A percentile compares a stretch with the other conserved stretches of the same genome.
These are phyloP conservation scores for Ctenopoma kingsleyae DNA, from an alignment of 2,797 vertebrate species.

Conservation along the genomic window DNA sequence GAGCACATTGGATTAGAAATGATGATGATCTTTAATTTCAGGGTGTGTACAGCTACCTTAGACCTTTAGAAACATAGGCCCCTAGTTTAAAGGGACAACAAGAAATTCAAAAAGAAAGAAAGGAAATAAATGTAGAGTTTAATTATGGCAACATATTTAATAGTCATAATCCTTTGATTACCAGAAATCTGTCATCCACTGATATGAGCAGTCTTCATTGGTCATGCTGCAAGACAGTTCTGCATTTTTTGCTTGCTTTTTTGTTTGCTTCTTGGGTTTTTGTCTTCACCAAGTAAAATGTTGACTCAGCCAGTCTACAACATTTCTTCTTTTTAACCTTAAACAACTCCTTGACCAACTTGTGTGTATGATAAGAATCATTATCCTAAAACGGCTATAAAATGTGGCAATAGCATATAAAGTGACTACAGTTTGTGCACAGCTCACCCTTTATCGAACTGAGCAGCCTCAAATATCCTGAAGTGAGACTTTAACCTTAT, in stretches of 20 bases:
- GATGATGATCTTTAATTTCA: constrained; percentile 19
- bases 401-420: not conserved
- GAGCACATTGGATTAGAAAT: constrained; percentile 13
- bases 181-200: too few relatives aligned
- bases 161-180: too few relatives aligned
- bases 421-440: not conserved
- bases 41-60: constrained; percentile 3
- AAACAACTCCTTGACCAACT: not conserved
- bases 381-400: not conserved
- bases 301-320: not conserved
- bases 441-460: not conserved
- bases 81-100: too few relatives aligned
- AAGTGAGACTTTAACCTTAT: constrained; percentile 1
- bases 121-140: too few relatives aligned
- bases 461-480: not conserved
- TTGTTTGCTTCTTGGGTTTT: too few relatives aligned
- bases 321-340: constrained; percentile 1
- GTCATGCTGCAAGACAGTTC: too few relatives aligned
- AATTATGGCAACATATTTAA: too few relatives aligned
- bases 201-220: too few relatives aligned
- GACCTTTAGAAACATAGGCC: too few relatives aligned
- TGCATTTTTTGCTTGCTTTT: too few relatives aligned
- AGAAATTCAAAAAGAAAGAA: too few relatives aligned
- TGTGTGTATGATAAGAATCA: not conserved
- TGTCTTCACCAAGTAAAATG: not conserved